phyloP scores from a whole-genome alignment of 2,888 invertebrate species.

The Pammene fasciana region DNA sequence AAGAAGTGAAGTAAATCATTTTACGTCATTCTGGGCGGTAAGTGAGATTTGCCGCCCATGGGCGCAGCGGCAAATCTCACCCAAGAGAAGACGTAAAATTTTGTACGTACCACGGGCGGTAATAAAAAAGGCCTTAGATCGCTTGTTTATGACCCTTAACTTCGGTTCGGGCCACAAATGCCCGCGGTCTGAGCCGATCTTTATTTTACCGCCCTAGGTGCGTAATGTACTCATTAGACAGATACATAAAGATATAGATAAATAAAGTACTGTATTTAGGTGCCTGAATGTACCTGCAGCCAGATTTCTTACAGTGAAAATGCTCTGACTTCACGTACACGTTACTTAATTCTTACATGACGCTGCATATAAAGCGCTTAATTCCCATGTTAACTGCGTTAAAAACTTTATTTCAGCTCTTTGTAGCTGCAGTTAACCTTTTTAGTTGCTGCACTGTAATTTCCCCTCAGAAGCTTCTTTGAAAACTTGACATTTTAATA shows the following conservation, averaged over 20 bases:
- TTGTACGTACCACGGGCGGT: too few species aligned
- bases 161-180: too few species aligned
- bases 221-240: too few species aligned
- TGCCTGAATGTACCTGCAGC: background rate
- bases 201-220: too few species aligned
- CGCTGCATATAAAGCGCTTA: slow-evolving; percentile 32
- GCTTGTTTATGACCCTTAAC: too few species aligned
- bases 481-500: background rate
- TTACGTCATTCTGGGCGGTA: too few species aligned
- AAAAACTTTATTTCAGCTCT: slow-evolving; percentile 40
- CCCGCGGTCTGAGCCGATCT: too few species aligned
- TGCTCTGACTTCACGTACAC: background rate
- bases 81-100: too few species aligned
- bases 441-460: slow-evolving; percentile 24
- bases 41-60: too few species aligned
- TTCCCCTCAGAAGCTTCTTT: background rate
- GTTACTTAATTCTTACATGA: slow-evolving; percentile 29
- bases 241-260: background rate
- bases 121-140: too few species aligned
- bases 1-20: too few species aligned
- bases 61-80: too few species aligned
- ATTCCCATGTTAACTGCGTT: slow-evolving; percentile 35
- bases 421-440: slow-evolving; percentile 36
- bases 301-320: slow-evolving; percentile 2
- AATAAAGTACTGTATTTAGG: background rate